Percentiles rank a stretch among this genome's conserved stretches.
These are phyloP conservation scores for Pipistrellus pygmaeus DNA, from an alignment of 2,797 vertebrate species.

Conservation along the genomic window DNA sequence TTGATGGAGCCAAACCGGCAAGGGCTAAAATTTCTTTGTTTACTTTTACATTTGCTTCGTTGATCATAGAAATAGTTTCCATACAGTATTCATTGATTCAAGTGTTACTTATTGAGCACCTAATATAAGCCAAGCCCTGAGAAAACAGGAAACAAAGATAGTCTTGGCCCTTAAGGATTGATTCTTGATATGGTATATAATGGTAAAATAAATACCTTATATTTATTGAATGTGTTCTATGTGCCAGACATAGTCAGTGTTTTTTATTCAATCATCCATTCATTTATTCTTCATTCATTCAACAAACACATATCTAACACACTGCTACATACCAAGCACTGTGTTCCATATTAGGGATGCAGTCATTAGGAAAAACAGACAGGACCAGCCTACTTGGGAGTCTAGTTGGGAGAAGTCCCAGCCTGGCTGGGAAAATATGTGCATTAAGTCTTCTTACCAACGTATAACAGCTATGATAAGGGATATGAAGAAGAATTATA, in stretches of 20 bases:
- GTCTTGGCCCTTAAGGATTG: background rate
- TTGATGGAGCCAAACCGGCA: too few relatives aligned
- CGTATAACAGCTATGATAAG: background rate
- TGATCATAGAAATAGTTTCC: background rate
- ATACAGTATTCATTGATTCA: background rate
- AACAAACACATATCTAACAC: background rate
- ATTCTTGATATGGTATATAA: background rate
- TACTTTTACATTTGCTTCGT: background rate
- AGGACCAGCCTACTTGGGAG: background rate
- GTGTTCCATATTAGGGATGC: background rate
- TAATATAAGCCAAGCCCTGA: background rate
- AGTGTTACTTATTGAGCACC: background rate
- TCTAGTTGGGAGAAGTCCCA: background rate
- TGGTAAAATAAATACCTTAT: background rate
- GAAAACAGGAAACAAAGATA: background rate
- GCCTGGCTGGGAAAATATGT: background rate
- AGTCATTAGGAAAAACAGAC: background rate
- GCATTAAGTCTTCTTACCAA: background rate
- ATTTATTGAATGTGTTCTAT: background rate
- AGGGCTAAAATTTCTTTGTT: too few relatives aligned
- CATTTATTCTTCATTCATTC: background rate
- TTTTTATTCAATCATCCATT: conserved; percentile 7
- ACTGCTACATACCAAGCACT: background rate
- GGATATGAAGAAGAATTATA: background rate
- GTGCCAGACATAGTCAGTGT: background rate